Evolutionary conservation across 2,113 vertebrate genomes (phyloP), one percentile per base, ranked within the genome.

Genomic region (Glaucomys volans): DNA sequence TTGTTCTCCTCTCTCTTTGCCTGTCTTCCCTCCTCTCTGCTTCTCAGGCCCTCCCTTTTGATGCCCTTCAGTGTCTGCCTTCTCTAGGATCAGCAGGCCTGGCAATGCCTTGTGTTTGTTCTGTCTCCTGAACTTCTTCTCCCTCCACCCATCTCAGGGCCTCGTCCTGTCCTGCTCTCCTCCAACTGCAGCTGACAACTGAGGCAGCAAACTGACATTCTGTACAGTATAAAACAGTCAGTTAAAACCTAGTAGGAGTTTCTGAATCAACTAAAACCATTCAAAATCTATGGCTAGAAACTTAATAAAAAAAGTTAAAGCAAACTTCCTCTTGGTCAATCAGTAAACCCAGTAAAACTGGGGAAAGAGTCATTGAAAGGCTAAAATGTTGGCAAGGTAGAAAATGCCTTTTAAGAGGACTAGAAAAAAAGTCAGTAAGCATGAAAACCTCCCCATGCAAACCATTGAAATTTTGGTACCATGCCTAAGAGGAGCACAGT

Each of bases 291-390:
- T 42, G 50, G 28, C 28, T 87, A 90, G 40, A 75, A 57, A 79
- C 67, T 47, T 93, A 67, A 52, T 28, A 28, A 20, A 87, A 96
- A 95, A 93, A 47, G 4, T 13, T 40, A 57, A 90, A 92, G 44
- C 26, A 83, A 90, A 47, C 1, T 8, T 66, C 80, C 16, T 54
- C 66, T 69, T 59, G 28, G 18, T 76, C 83, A 84, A 67, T 95
- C 11, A 35, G 50, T 62, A 30, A 67, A 62, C 80, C 71, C 32
- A 80, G 1, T 80, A 75, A 93, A 88, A 88, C 17, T 37, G 12
- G 10, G 8, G 20, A 66, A 94, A 89, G 5, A 0, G 8, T 71
- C 57, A 40, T 89, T 69, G 52, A 86, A 91, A 80, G 47, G 54
- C 37, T 81, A 75, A 50, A 37, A 72, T 82, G 77, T 77, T 72